Evolutionary conservation across 2,113 vertebrate species (phyloP).

Genomic region (Merops nubicus): DNA sequence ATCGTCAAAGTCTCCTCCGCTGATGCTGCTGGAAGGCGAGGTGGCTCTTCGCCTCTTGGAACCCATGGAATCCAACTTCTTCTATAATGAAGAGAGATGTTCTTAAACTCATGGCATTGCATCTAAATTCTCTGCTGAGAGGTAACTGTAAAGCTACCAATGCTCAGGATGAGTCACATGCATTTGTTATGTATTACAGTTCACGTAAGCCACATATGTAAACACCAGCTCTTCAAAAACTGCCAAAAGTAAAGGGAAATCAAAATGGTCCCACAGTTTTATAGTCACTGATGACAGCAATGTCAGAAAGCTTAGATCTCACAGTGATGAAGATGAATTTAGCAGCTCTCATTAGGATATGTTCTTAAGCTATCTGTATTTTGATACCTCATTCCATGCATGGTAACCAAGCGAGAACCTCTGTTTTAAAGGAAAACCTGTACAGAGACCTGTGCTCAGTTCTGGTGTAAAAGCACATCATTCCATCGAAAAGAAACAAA

Average conservation of each 20-base stretch:
- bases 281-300: not conserved
- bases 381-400: not conserved
- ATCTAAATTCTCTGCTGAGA: not conserved
- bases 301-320: not conserved
- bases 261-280: not conserved
- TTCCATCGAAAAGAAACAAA: not conserved
- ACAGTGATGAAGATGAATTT: not conserved
- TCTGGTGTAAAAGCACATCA: not conserved
- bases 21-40: constrained; percentile 96
- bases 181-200: not conserved
- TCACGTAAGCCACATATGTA: not conserved
- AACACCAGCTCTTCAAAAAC: not conserved
- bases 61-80: constrained; percentile 91
- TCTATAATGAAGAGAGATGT: constrained; percentile 78
- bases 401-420: not conserved
- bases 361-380: not conserved
- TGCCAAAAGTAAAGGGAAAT: not conserved
- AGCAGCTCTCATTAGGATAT: not conserved
- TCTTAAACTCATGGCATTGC: constrained; percentile 69
- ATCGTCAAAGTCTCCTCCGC: constrained; percentile 96
- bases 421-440: not conserved
- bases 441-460: not conserved
- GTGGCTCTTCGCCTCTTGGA: constrained; percentile 96
- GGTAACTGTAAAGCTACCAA: not conserved
- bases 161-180: not conserved